These are phyloP conservation scores for Stomorhina lunata DNA, from an alignment of 2,888 invertebrate species.

Conservation along the genomic window DNA sequence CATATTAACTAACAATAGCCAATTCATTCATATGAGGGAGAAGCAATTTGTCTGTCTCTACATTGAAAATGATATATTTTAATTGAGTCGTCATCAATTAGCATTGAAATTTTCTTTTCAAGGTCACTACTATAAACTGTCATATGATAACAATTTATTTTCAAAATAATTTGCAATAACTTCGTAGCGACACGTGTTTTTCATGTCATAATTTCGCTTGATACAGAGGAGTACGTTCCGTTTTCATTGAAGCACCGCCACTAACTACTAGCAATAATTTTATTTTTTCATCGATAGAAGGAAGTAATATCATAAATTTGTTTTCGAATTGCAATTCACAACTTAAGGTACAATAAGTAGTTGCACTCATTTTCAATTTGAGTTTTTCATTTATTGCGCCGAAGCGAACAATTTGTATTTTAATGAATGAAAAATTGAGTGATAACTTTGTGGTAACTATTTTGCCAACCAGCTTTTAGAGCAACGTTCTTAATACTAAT, in stretches of 20 bases:
- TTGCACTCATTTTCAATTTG: slow-evolving; percentile 28
- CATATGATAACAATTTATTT: neutral
- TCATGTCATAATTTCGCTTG: neutral
- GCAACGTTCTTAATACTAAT: too few species aligned
- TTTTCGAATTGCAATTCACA: neutral
- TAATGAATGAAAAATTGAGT: slow-evolving; percentile 50
- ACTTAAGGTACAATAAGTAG: neutral
- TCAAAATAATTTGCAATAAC: neutral
- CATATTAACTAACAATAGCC: too few species aligned
- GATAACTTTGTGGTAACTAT: neutral
- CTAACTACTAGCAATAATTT: slow-evolving; percentile 51
- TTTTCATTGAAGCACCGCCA: slow-evolving; percentile 31
- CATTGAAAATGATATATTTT: neutral
- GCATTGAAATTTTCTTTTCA: slow-evolving; percentile 39
- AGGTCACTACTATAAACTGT: neutral
- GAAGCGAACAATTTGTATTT: slow-evolving; percentile 21
- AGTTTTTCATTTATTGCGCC: slow-evolving; percentile 2
- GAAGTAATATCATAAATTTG: neutral
- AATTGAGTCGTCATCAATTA: slow-evolving; percentile 30
- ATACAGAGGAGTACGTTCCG: slow-evolving; percentile 12
- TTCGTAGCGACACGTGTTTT: slow-evolving; percentile 34
- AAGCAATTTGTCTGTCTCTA: neutral
- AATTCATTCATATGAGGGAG: neutral
- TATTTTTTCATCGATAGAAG: neutral
- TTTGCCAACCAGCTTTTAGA: too few species aligned